Evolutionary conservation across 2,113 vertebrate species (phyloP), one percentile per base, ranked within the genome.

Genomic region (Urocitellus parryii): DNA sequence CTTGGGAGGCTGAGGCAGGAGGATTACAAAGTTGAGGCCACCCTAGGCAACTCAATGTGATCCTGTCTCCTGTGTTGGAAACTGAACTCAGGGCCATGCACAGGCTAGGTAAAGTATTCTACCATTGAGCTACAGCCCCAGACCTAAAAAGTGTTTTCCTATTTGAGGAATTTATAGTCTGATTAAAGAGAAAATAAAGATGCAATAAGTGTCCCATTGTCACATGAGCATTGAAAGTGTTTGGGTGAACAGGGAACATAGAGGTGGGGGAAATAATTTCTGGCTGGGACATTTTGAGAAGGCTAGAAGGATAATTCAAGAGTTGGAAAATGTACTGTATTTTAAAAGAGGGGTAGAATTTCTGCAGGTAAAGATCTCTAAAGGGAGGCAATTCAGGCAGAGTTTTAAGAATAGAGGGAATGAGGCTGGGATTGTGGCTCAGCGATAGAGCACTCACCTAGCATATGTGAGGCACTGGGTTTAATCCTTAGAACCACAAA

Each of bases 301-400:
- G 24, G 78, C 29, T 88, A 22, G 83, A 45, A 2, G 22, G 32
- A 79, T 39, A 48, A 48, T 29, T 77, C 25, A 77, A 48, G 45
- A 79, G 27, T 0, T 51, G 37, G 81, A 91, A 72, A 27, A 91
- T 18, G 27, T 37, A 88, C 1, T 77, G 51, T 17, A 83, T 56
- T 45, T 88, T 88, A 45, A 73, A 85, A 84, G 72, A 74, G 10
- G 51, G 56, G 70, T 70, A 90, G n/a, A 25, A 78, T 83, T 93
- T 93, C 61, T 94, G 58, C 0, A 94, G 65, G 83, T 76, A 94
- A 95, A 94, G 77, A 58, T n/a, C 53, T 94, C 45, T 83, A 84
- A 61, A 68, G 29, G 90, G 65, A 78, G 48, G 58, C 10, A 88
- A 58, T 90, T 83, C 17, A 90, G 77, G 65, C 37, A 76, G 27